Percentiles rank a stretch among this genome's conserved stretches.
Conservation (phyloP, 2,113 vertebrate genomes). For the Notarius lentiginosus region DNA sequence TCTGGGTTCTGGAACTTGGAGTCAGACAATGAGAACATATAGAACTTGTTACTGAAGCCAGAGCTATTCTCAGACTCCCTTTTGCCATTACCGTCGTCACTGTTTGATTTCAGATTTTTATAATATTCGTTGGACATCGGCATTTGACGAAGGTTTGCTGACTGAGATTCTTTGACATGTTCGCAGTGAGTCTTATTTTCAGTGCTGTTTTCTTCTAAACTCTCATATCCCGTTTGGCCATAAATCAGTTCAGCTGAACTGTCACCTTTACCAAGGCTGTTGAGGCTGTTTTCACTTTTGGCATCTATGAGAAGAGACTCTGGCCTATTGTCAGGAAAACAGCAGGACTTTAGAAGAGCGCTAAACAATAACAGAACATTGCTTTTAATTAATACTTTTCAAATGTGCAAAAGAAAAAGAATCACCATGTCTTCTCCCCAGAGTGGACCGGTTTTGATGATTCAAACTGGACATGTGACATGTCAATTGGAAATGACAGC, state of each 20-base stretch:
- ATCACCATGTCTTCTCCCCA: constrained; percentile 57
- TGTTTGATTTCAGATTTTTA: background rate
- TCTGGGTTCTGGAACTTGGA: background rate
- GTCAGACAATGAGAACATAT: constrained; percentile 43
- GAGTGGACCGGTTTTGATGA: constrained; percentile 3
- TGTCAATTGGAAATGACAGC: background rate
- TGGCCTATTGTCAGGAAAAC: constrained; percentile 51
- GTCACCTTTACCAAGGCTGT: constrained; percentile 48
- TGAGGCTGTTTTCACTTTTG: constrained; percentile 36
- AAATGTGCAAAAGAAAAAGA: background rate
- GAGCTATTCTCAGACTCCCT: constrained; percentile 23
- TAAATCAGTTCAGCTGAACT: constrained; percentile 55
- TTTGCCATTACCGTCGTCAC: background rate
- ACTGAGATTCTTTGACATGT: constrained; percentile 12
- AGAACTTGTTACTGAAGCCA: constrained; percentile 58
- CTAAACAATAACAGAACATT: background rate
- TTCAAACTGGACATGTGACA: constrained; percentile 42
- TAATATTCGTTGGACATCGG: constrained; percentile 16
- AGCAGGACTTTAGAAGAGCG: background rate
- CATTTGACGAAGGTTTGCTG: constrained; percentile 26
- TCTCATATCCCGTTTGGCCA: constrained; percentile 41
- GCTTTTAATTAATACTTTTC: background rate
- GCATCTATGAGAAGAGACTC: constrained; percentile 15
- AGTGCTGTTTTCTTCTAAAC: constrained; percentile 18
- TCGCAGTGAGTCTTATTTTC: constrained; percentile 22